A percentile compares a stretch with the other conserved stretches of the same genome.
Conservation (phyloP, 2,797 vertebrate species). For the Syngnathus rostellatus region DNA sequence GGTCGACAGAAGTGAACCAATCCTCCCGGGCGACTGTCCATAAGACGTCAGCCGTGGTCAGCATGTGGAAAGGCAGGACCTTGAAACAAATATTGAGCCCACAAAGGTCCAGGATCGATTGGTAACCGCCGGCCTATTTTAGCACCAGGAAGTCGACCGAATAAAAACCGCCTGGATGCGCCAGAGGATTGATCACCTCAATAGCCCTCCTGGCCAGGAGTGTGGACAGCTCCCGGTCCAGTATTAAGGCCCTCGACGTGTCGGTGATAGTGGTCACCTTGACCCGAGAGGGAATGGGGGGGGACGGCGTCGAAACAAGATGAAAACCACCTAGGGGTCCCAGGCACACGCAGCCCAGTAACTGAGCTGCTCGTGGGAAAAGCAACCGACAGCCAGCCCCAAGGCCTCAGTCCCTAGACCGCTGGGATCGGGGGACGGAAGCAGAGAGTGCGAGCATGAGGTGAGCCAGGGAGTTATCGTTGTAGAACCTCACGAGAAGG, state of each 20-base stretch:
- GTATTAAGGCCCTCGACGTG: too few relatives aligned
- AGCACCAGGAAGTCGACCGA: background rate
- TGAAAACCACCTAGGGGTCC: background rate
- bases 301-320: background rate
- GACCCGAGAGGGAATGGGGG: background rate
- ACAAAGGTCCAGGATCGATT: too few relatives aligned
- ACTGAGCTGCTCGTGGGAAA: background rate
- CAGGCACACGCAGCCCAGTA: background rate
- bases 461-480: too few relatives aligned
- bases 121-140: background rate
- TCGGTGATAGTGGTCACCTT: background rate
- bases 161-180: background rate
- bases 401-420: background rate
- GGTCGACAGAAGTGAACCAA: background rate
- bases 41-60: background rate
- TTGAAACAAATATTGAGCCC: too few relatives aligned
- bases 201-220: too few relatives aligned
- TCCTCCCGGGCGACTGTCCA: background rate
- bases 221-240: too few relatives aligned
- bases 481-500: too few relatives aligned
- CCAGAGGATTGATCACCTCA: background rate
- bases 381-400: background rate
- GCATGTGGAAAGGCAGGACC: background rate
- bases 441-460: too few relatives aligned
- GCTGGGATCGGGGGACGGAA: background rate